phyloP scores from a whole-genome alignment of 2,797 vertebrate species.

The Microcaecilia unicolor region DNA sequence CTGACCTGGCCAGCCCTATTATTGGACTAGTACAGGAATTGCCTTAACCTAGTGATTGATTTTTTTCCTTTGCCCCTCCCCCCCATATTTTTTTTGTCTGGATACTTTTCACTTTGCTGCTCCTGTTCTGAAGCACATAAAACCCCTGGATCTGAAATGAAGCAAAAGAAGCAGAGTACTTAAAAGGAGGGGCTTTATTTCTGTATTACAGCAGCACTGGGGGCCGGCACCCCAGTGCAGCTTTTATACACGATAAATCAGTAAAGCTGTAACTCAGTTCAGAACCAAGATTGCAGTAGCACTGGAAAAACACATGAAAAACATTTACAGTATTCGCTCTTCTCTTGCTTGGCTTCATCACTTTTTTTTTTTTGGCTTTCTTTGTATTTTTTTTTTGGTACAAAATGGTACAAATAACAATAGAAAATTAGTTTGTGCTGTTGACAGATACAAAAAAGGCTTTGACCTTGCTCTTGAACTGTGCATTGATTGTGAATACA shows the following conservation, averaged over 20 bases:
- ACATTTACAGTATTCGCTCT: slow-evolving; percentile 51
- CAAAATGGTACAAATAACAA: slow-evolving; percentile 97
- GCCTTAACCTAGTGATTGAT: too few species aligned
- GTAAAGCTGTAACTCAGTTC: slow-evolving; percentile 70
- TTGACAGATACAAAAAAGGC: slow-evolving; percentile 86
- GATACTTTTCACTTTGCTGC: too few species aligned
- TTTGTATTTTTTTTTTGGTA: slow-evolving; percentile 68
- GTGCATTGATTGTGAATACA: slow-evolving; percentile 53
- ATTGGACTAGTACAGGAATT: too few species aligned
- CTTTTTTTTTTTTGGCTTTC: slow-evolving; percentile 22
- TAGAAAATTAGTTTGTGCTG: slow-evolving; percentile 98
- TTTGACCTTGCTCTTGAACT: slow-evolving; percentile 54
- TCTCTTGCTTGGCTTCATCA: too few species aligned
- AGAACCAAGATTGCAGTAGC: slow-evolving; percentile 76
- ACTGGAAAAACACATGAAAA: slow-evolving; percentile 84
- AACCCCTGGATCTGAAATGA: too few species aligned
- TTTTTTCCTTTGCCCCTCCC: too few species aligned
- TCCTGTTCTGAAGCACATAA: too few species aligned
- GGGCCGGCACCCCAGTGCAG: slow-evolving; percentile 57
- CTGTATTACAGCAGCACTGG: slow-evolving; percentile 76
- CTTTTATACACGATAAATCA: slow-evolving; percentile 72
- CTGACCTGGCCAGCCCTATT: too few species aligned
- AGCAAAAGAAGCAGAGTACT: slow-evolving; percentile 12
- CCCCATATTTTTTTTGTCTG: too few species aligned
- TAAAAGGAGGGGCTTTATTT: slow-evolving; percentile 82